A percentile compares a stretch with the other conserved stretches of the same genome.
phyloP scores from a whole-genome alignment of 2,888 invertebrate species.

The Thysanoteuthis rhombus region DNA sequence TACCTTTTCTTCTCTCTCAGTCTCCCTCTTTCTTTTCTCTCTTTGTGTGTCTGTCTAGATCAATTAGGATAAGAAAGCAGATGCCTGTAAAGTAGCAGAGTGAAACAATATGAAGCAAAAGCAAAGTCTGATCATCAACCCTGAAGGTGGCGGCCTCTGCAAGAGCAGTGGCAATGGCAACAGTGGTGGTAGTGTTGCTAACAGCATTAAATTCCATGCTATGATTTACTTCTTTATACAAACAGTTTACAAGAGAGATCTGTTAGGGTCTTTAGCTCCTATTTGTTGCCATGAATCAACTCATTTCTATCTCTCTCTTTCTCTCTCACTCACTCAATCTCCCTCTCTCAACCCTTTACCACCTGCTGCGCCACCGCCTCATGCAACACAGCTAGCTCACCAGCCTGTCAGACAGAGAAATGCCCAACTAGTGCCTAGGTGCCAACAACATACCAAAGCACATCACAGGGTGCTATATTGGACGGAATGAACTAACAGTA shows the following conservation, averaged over 20 bases:
- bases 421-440: slow-evolving; percentile 30
- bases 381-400: slow-evolving; percentile 28
- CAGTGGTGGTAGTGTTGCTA: background rate
- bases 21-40: background rate
- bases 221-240: background rate
- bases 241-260: background rate
- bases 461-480: slow-evolving; percentile 28
- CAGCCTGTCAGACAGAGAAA: slow-evolving; percentile 12
- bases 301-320: background rate
- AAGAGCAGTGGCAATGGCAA: slow-evolving; percentile 12
- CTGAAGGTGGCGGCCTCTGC: background rate
- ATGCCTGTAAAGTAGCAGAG: background rate
- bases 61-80: background rate
- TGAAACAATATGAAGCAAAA: background rate
- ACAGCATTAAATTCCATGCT: background rate
- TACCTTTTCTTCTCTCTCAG: slow-evolving; percentile 12
- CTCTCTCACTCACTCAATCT: background rate
- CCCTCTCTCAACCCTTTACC: background rate
- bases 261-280: background rate
- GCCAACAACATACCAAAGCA: slow-evolving; percentile 31
- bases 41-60: slow-evolving; percentile 12
- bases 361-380: slow-evolving; percentile 21
- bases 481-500: slow-evolving; percentile 27
- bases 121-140: slow-evolving; percentile 12
- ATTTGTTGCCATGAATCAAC: background rate